Base-by-base conservation (phyloP, 2,888 invertebrate species). In the Mactromeris polynyma region DNA sequence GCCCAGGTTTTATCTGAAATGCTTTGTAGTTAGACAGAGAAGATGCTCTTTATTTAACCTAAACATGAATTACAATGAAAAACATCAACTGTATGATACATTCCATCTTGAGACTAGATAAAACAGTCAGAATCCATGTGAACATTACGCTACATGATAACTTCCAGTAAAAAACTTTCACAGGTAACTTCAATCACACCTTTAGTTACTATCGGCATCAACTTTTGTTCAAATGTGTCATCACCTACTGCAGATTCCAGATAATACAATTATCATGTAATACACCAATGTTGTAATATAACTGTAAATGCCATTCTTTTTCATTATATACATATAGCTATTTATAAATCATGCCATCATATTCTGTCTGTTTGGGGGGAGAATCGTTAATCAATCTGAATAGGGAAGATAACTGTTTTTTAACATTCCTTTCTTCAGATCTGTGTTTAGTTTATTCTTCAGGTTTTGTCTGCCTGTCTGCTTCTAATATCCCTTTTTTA, bases 51-150 rank as follows among this genome's bases (percentile, higher is more conserved):
- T 84, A 88, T 80, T 88, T 83, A 83, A 88, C 87, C 83, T 77
- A 80, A 87, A 80, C 87, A 87, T 87, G 87, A 87, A 84, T 79
- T 84, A 88, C 83, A 77, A 81, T 84, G 78, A 77, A 84, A 84
- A 78, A 84, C 77, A 46, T 36, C 51, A 9, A 73, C 38, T 73
- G n/a, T 54, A 26, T 87, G 86, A 87, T 87, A 73, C 78, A 83
- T 87, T 40, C 46, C 86, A 78, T 77, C 82, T 36, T 78, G 51
- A 38, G 46, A 33, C 1, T 9, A 78, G 84, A 84, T 84, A 78
- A 84, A 78, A 14, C n/a, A 26, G 40, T 26, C 77, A 77, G 78
- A 73, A 73, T 69, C 46, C 46, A 83, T 69, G 40, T 73, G 73
- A 73, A 33, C 36, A 73, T 73, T 33, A 36, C 21, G 31, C 73